These are phyloP conservation scores for Drosophila novamexicana DNA, from an alignment of 1,140 invertebrate genomes.

Conservation along the genomic window DNA sequence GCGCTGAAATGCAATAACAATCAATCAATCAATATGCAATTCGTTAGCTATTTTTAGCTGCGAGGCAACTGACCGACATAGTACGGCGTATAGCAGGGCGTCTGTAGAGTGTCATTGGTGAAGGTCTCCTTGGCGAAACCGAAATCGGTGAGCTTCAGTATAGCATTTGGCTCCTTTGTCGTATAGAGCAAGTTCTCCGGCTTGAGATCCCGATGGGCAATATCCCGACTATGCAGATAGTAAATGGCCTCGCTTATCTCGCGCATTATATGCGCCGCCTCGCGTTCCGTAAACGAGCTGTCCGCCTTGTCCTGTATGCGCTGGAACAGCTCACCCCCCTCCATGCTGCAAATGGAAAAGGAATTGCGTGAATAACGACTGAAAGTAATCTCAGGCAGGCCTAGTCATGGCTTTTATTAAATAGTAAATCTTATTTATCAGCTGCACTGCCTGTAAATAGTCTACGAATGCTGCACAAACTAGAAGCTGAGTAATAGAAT, in stretches of 20 bases:
- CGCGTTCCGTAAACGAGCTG: constrained; percentile 96
- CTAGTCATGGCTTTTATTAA: too few species aligned
- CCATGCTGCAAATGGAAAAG: constrained; percentile 89
- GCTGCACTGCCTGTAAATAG: too few species aligned
- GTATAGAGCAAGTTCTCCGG: constrained; percentile 96
- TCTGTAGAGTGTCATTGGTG: constrained; percentile 94
- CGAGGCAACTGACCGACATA: constrained; percentile 89
- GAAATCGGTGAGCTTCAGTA: constrained; percentile 98
- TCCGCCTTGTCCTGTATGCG: constrained; percentile 97
- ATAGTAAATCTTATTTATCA: too few species aligned
- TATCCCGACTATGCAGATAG: constrained; percentile 97
- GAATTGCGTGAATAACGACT: constrained; percentile 18
- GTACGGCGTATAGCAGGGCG: constrained; percentile 99
- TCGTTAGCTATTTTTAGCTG: background rate
- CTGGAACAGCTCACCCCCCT: constrained; percentile 98
- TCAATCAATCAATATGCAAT: constrained; percentile 6
- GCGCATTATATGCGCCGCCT: constrained; percentile 92
- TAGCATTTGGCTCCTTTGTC: constrained; percentile 88
- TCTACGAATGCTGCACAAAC: too few species aligned
- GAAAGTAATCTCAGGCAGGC: background rate
- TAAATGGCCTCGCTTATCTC: constrained; percentile 98
- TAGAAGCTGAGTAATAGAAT: too few species aligned
- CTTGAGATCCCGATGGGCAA: constrained; percentile 98
- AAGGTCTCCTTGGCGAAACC: constrained; percentile 99
- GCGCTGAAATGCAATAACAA: constrained; percentile 86